A percentile compares a stretch with the other conserved stretches of the same genome.
These are phyloP conservation scores for Rhaphigaster nebulosa DNA, from an alignment of 2,888 invertebrate genomes.

Conservation along the genomic window DNA sequence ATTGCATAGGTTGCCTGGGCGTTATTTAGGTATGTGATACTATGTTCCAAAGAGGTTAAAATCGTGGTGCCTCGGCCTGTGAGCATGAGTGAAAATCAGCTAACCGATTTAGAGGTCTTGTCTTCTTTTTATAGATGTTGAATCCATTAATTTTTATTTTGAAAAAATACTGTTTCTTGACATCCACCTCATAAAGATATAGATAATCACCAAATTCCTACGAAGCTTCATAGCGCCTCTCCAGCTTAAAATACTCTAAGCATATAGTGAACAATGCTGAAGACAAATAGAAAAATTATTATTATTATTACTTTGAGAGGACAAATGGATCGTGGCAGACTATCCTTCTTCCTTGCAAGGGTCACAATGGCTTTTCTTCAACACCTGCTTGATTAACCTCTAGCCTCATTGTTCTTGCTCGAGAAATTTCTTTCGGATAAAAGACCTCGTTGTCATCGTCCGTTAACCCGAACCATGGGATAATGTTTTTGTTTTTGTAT, in stretches of 20 bases:
- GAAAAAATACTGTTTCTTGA: no score
- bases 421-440: constrained; percentile 34
- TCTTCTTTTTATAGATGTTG: no score
- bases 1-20: no score
- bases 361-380: constrained; percentile 23
- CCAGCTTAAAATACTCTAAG: background rate
- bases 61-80: no score
- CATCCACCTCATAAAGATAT: no score
- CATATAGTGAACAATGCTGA: background rate
- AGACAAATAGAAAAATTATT: background rate
- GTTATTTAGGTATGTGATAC: no score
- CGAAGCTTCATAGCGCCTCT: background rate
- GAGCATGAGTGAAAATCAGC: no score
- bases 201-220: no score
- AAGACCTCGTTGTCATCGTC: constrained; percentile 10
- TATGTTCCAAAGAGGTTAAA: no score
- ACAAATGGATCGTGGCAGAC: constrained; percentile 3
- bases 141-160: no score
- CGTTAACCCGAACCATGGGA: constrained; percentile 42
- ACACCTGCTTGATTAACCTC: constrained; percentile 20
- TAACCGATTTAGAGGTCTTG: no score
- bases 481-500: constrained; percentile 15
- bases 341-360: constrained; percentile 17
- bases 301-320: background rate
- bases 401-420: constrained; percentile 1